Evolutionary conservation across 2,888 invertebrate species (phyloP), one percentile per base, ranked within the genome.

Genomic region (Penaeus monodon): DNA sequence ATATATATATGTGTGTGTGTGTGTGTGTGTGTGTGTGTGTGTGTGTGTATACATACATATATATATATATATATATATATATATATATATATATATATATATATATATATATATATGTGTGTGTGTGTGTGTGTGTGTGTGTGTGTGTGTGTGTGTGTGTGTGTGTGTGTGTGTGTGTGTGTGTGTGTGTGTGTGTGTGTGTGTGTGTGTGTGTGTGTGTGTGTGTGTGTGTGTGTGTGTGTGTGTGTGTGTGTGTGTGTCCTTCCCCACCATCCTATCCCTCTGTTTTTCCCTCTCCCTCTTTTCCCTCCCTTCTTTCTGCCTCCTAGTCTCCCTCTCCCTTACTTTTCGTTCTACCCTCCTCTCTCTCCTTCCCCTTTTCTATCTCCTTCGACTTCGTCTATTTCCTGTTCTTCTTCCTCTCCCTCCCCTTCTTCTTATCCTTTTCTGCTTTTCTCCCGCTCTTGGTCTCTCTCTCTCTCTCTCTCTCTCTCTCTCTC

Each of bases 61-160:
- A 81, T 24, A 81, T 17, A 81, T 17, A 81, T n/a, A 81, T n/a
- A 68, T n/a, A 38, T 12, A 38, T 24, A 22, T 12, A 68, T 49
- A 38, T 49, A 22, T 27, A 33, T 17, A 14, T n/a, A 38, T 49
- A 24, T n/a, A 4, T 68, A 44, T 68, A 22, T 38, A 7, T 38
- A 38, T 65, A 1, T 29, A 8, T 80, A 8, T 29, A 27, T 64
- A 38, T 38, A 29, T 64, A 38, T 22, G 66, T 63, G 2, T 70
- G n/a, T 70, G 22, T 70, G 27, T 70, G 24, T 70, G 24, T 70
- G 24, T 70, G 3, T 70, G 24, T 70, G 17, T 70, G 17, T 70
- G 17, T 70, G 17, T 70, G 17, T 70, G 17, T 70, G 17, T 22
- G 17, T 70, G 14, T 68, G 14, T 68, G 14, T 14, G 14, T 14